Evolutionary conservation across 2,797 vertebrate genomes (phyloP), one percentile per base, ranked within the genome.

Genomic region (Telmatherina bonti): DNA sequence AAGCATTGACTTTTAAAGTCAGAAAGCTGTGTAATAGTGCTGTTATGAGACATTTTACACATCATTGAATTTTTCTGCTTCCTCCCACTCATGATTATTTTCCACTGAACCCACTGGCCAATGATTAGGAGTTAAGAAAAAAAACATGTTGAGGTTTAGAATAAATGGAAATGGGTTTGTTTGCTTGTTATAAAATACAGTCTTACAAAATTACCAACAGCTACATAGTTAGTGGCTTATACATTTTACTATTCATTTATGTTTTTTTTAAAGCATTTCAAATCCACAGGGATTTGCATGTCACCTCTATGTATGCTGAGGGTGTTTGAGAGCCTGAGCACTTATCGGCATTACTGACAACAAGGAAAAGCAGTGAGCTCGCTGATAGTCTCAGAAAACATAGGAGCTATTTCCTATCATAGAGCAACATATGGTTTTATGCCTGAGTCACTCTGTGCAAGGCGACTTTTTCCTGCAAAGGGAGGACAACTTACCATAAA

Each of bases 391-490:
- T 30, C 26, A 0, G 7, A 9, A 35, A 29, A 70, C 20, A 66
- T 18, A 26, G 45, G 54, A 7, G 60, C 60, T 64, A 29, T 59
- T 5, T 58, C 43, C 82, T 86, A 91, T 91, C 89, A 67, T 35
- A 1, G 7, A 63, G 22, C 27, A 9, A 26, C 90, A 90, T 67
- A 84, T n/a, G 54, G 30, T 31, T 60, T 3, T 24, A 67, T 47
- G 53, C 62, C 41, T 78, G 62, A 86, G 78, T 81, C 69, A 63
- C 24, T 16, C 7, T 38, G 26, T 38, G 7, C 66, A 70, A 2
- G 27, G 70, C 54, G 52, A 62, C 49, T 70, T 35, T 62, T n/a
- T 71, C 27, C 65, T 49, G 26, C 0, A 10, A 67, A 67, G 60
- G 11, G 24, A 69, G 41, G 54, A 43, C 9, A 24, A 31, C 36